Evolutionary conservation across 2,888 invertebrate species (phyloP), one percentile per base, ranked within the genome.

Genomic region (Tenthredo notha): DNA sequence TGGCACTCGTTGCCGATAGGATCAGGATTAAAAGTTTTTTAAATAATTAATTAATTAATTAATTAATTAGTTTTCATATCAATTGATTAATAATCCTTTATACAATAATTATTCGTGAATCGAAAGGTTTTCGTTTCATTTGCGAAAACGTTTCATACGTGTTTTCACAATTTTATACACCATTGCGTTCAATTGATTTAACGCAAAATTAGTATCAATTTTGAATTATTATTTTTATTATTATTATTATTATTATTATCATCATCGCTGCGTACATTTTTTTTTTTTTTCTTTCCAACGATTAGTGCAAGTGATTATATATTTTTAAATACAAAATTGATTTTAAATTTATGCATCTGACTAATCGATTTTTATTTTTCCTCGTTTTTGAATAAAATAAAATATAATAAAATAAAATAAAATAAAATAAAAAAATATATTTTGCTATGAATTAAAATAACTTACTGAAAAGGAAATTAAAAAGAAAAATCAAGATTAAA

Each of bases 1-100:
- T 61, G 61, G 18, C 80, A 80, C 80, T 61, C 65, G 61, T 65
- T 43, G 61, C 29, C 2, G 25, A 10, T 21, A 29, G 54, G 77
- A 54, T 43, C 40, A 6, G 10, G 43, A 0, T 74, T 43, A 12
- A 3, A 21, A 29, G 9, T 74, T 21, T 47, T 12, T 74, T 40
- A 40, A 21, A 47, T 43, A 74, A 43, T 74, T 37, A 7, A 37
- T 37, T 7, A 37, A 37, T 74, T 40, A 40, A 25, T 74, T 74
- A 25, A 47, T 74, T 67, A 29, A 67, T 67, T 15, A 29, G 12
- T 33, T 33, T 33, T 33, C 29, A 15, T 67, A 67, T 67, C 18
- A 33, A 67, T 67, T 33, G 29, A 29, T 33, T 33, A 33, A 12
- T 2, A 25, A 33, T 15, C 18, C 33, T 67, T 61, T 61, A 61